phyloP scores from a whole-genome alignment of 1,140 invertebrate genomes.

The Nasonia giraulti region DNA sequence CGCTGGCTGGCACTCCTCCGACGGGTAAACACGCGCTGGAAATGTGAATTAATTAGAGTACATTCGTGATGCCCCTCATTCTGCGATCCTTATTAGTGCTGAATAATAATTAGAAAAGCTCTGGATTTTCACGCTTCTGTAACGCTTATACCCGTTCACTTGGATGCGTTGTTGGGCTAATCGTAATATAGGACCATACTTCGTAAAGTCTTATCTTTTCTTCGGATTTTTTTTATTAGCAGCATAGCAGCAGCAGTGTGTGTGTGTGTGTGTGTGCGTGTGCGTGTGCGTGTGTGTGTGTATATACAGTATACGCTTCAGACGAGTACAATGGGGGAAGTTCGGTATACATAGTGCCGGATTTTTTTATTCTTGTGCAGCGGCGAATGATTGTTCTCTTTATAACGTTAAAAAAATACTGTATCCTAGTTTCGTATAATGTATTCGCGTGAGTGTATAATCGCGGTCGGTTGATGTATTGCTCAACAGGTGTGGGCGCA shows the following conservation, averaged over 20 bases:
- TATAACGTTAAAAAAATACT: neutral
- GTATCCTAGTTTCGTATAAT: neutral
- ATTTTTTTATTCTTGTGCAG: neutral
- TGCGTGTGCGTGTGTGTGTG: too few species aligned
- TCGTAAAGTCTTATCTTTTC: neutral
- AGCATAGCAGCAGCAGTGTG: neutral
- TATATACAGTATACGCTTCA: neutral
- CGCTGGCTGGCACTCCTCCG: constrained; percentile 11
- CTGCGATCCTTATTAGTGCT: neutral
- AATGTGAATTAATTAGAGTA: constrained; percentile 51
- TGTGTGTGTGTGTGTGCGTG: too few species aligned
- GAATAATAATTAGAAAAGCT: too few species aligned
- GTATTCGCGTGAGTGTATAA: neutral
- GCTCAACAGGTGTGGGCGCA: neutral
- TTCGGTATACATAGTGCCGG: neutral
- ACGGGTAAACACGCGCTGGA: constrained; percentile 16
- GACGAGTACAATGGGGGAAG: neutral
- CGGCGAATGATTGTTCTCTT: neutral
- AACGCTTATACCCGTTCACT: too few species aligned
- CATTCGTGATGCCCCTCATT: constrained; percentile 27
- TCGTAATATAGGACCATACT: neutral
- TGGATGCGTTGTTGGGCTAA: neutral
- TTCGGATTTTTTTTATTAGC: neutral
- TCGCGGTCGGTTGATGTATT: neutral
- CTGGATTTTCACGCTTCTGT: too few species aligned